These are phyloP conservation scores for Helicoverpa zea DNA, from an alignment of 1,140 invertebrate genomes.

Conservation along the genomic window DNA sequence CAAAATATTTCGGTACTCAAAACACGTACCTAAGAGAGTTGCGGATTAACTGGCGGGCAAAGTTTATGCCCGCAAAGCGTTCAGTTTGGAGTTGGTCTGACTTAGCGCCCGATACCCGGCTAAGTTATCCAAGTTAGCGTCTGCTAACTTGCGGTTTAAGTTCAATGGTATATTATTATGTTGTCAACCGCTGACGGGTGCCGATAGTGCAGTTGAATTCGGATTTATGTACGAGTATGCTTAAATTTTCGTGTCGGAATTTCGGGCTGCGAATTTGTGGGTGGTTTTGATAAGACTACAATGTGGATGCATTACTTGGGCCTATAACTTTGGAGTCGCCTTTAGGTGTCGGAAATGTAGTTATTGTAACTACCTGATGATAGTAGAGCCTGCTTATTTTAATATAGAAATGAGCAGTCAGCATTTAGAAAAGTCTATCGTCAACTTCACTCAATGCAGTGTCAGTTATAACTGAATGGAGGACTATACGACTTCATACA, in stretches of 20 bases:
- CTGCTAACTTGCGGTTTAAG: conserved; percentile 74
- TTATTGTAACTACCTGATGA: too few species aligned
- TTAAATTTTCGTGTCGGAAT: neutral
- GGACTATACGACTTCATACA: conserved; percentile 3
- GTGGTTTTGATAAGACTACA: too few species aligned
- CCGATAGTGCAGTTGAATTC: conserved; percentile 58
- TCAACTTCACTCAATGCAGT: neutral
- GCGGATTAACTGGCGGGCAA: conserved; percentile 70
- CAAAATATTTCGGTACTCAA: conserved; percentile 9
- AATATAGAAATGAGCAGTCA: too few species aligned
- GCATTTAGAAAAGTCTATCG: neutral
- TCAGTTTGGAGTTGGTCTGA: conserved; percentile 76
- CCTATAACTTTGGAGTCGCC: too few species aligned
- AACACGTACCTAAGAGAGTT: conserved; percentile 17
- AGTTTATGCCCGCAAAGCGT: conserved; percentile 75
- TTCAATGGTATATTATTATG: conserved; percentile 76
- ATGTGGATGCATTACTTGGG: too few species aligned
- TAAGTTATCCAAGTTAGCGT: conserved; percentile 80
- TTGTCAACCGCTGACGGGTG: conserved; percentile 61
- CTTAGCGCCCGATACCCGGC: conserved; percentile 77
- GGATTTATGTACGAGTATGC: conserved; percentile 4
- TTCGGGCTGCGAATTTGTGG: neutral
- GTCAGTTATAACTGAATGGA: too few species aligned
- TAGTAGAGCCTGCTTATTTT: too few species aligned
- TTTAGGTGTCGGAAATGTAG: too few species aligned